Percentiles rank a stretch among this genome's conserved stretches.
These are phyloP conservation scores for Thelohanellus kitauei DNA, from an alignment of 30 jellyfish, hydroid and myxozoan genomes.

Conservation along the genomic window DNA sequence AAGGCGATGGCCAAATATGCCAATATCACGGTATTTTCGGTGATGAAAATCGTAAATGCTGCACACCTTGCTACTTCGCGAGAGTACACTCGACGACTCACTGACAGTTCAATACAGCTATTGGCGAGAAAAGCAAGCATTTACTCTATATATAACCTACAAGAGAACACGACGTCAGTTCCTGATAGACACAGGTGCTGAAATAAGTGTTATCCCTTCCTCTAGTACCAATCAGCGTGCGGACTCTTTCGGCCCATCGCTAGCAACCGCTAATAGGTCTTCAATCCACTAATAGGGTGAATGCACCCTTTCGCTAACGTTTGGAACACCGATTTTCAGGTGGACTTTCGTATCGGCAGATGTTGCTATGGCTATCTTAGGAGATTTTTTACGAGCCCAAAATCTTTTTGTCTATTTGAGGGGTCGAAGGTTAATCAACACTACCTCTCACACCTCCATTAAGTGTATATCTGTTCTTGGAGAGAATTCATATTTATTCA, in stretches of 20 bases:
- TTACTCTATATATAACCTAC: too few relatives aligned
- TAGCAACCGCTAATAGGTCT: conserved; percentile 7
- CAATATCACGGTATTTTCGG: too few relatives aligned
- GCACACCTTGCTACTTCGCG: too few relatives aligned
- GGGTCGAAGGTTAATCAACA: conserved; percentile 4
- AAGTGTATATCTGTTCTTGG: too few relatives aligned
- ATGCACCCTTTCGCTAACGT: conserved; percentile 1
- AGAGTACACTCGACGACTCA: too few relatives aligned
- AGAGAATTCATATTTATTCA: too few relatives aligned
- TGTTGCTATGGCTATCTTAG: conserved; percentile 6
- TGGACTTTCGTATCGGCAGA: conserved; percentile 15
- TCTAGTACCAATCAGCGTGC: conserved; percentile 1
- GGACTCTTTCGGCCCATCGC: background rate
- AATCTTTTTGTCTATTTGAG: conserved; percentile 4
- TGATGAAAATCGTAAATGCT: too few relatives aligned
- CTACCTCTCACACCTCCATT: conserved; percentile 1
- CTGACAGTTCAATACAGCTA: too few relatives aligned
- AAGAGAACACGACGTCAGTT: too few relatives aligned
- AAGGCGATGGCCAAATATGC: too few relatives aligned
- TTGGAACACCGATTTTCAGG: conserved; percentile 14
- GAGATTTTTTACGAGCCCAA: conserved; percentile 12
- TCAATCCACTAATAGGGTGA: conserved; percentile 6
- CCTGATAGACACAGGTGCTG: conserved; percentile 18
- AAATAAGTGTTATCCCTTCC: conserved; percentile 12
- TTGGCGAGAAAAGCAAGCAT: too few relatives aligned